phyloP scores from a whole-genome alignment of 2,797 vertebrate genomes.

The Hozukius guyotensis region DNA sequence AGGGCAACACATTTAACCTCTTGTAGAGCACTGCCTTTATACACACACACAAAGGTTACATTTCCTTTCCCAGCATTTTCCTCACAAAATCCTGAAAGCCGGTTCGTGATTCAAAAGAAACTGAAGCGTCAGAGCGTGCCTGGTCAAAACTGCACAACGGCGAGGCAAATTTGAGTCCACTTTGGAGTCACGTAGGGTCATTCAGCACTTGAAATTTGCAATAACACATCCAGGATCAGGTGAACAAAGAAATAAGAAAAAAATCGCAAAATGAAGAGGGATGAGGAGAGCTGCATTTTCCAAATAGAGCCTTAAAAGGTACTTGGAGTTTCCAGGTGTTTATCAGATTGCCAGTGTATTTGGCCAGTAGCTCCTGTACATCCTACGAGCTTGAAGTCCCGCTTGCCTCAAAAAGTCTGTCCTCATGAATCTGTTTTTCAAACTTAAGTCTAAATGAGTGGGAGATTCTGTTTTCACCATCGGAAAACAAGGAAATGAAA shows the following conservation, averaged over 20 bases:
- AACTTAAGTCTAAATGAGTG: slow-evolving; percentile 11
- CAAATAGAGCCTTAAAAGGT: background rate
- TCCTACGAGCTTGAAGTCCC: background rate
- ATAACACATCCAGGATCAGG: background rate
- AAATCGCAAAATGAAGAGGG: background rate
- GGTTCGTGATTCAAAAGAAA: background rate
- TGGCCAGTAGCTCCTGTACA: background rate
- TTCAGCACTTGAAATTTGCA: background rate
- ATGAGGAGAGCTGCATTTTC: background rate
- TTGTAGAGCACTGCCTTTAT: background rate
- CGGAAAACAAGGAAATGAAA: slow-evolving; percentile 31
- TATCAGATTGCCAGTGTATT: background rate
- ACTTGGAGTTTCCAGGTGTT: background rate
- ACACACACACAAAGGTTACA: background rate
- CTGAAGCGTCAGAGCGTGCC: background rate
- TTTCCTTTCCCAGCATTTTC: background rate
- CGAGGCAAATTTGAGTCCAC: background rate
- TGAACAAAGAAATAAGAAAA: background rate
- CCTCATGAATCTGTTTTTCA: background rate
- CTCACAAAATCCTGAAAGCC: slow-evolving; percentile 1
- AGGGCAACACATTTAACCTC: slow-evolving; percentile 58
- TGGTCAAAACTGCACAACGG: background rate
- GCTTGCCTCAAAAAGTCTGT: background rate
- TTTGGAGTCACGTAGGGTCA: background rate
- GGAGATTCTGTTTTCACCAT: slow-evolving; percentile 17